Evolutionary conservation across 2,113 vertebrate genomes (phyloP).

Genomic region (Salvelinus fontinalis): DNA sequence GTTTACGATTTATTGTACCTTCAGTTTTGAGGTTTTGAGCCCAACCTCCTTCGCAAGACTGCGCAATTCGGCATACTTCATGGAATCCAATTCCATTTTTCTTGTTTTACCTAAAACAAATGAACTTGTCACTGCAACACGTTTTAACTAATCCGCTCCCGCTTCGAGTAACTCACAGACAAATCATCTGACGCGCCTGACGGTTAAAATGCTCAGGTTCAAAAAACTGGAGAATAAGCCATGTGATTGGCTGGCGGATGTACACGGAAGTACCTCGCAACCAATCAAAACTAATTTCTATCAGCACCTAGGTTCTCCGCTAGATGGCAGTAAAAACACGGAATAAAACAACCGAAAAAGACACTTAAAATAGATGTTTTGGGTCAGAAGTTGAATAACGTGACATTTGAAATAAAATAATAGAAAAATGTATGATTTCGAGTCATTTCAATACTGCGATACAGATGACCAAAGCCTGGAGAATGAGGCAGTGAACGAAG

Average conservation of each 20-base stretch:
- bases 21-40: slow-evolving; percentile 84
- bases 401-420: no score
- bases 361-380: no score
- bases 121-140: no score
- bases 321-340: no score
- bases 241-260: slow-evolving; percentile 44
- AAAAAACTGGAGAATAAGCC: slow-evolving; percentile 33
- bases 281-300: slow-evolving; percentile 33
- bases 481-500: not conserved
- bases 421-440: no score
- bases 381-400: no score
- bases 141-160: not conserved
- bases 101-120: no score
- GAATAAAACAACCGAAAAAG: no score
- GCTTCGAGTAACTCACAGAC: no score
- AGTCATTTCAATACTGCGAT: slow-evolving; percentile 5
- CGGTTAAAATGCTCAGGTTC: slow-evolving; percentile 53
- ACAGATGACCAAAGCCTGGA: not conserved
- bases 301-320: not conserved
- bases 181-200: slow-evolving; percentile 5
- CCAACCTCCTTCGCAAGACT: slow-evolving; percentile 81
- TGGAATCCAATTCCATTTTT: slow-evolving; percentile 71
- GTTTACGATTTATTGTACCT: slow-evolving; percentile 68
- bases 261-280: slow-evolving; percentile 17
- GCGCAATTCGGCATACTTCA: slow-evolving; percentile 84